These are phyloP conservation scores for Itoplectis maculator DNA, from an alignment of 2,888 invertebrate genomes.

Conservation along the genomic window DNA sequence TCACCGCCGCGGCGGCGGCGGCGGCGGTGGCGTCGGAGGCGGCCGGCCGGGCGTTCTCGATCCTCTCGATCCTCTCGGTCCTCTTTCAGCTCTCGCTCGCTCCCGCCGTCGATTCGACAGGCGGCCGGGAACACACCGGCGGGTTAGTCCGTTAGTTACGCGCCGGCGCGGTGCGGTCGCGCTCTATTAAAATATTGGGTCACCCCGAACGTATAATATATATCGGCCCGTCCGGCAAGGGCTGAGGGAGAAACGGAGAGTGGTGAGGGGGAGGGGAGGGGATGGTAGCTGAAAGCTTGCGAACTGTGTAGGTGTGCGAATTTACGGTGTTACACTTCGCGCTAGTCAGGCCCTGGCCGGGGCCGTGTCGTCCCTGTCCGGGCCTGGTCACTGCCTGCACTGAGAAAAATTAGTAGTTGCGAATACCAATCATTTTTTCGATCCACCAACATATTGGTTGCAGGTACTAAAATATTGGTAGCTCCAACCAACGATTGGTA, in stretches of 20 bases:
- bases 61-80: conserved; percentile 52
- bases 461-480: too few species aligned
- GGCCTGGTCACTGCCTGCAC: too few species aligned
- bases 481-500: too few species aligned
- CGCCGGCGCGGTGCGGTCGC: conserved; percentile 71
- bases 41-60: conserved; percentile 30
- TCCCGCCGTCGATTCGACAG: conserved; percentile 52
- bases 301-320: background rate
- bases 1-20: conserved; percentile 73
- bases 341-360: too few species aligned
- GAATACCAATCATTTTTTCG: too few species aligned
- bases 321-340: too few species aligned
- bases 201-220: conserved; percentile 73
- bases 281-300: conserved; percentile 14
- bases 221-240: conserved; percentile 63
- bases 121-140: conserved; percentile 34
- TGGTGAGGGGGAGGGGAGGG: too few species aligned
- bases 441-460: too few species aligned
- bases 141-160: conserved; percentile 80
- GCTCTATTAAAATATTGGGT: conserved; percentile 83
- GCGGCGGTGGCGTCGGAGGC: too few species aligned
- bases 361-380: too few species aligned
- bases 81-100: conserved; percentile 57
- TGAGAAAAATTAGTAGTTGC: too few species aligned
- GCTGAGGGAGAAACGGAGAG: conserved; percentile 16